Percentiles rank a stretch among this genome's conserved stretches.
Evolutionary conservation across 2,797 vertebrate species (phyloP).

Genomic region (Threskiornis aethiopicus): DNA sequence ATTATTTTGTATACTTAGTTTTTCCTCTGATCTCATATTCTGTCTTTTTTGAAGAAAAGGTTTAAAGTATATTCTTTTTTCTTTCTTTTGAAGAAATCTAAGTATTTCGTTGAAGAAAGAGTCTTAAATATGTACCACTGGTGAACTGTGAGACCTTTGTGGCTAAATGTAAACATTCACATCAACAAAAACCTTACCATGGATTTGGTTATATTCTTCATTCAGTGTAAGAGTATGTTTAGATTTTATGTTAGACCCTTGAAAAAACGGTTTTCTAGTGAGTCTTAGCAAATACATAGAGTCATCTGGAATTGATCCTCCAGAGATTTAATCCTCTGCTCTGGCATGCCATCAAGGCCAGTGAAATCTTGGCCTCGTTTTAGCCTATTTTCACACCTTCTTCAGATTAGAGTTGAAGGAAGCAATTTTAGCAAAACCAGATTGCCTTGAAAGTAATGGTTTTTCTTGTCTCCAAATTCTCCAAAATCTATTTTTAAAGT

Average conservation of each 20-base stretch:
- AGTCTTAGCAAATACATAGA: neutral
- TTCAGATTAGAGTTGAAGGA: neutral
- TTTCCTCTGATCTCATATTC: neutral
- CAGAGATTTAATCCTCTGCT: neutral
- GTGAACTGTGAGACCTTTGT: neutral
- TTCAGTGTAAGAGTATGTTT: neutral
- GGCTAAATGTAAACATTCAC: neutral
- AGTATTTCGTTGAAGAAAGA: neutral
- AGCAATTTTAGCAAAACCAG: neutral
- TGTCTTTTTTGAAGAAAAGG: neutral
- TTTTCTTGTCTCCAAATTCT: neutral
- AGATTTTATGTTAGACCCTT: neutral
- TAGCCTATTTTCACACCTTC: neutral
- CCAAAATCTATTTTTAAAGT: neutral
- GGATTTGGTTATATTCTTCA: neutral
- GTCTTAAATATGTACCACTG: accelerated
- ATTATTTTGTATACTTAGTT: neutral
- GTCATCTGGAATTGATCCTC: neutral
- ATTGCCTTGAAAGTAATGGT: neutral
- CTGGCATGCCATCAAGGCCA: neutral
- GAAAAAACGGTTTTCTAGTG: neutral
- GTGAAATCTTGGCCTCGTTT: neutral
- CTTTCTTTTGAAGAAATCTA: neutral
- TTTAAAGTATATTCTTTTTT: neutral
- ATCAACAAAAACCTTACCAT: neutral